Percentiles rank a stretch among this genome's conserved stretches.
Conservation (phyloP, 2,888 invertebrate species). For the Heteromyza rotundicornis region DNA sequence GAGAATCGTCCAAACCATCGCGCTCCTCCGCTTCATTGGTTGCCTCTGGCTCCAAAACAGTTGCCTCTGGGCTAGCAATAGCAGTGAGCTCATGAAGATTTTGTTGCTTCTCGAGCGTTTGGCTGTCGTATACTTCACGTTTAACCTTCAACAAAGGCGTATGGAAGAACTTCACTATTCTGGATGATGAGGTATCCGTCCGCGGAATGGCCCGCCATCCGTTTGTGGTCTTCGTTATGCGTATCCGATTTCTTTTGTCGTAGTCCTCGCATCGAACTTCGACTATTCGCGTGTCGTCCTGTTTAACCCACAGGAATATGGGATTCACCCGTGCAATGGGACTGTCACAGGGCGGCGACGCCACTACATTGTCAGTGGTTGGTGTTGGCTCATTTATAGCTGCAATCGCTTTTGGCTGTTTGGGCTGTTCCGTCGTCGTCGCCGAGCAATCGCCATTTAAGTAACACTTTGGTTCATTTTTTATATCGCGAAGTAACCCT, state of each 20-base stretch:
- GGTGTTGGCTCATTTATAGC: slow-evolving; percentile 4
- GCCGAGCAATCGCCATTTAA: slow-evolving; percentile 21
- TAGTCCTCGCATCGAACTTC: slow-evolving; percentile 88
- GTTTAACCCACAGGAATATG: slow-evolving; percentile 85
- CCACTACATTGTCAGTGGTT: slow-evolving; percentile 5
- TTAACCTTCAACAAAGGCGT: slow-evolving; percentile 62
- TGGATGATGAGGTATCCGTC: slow-evolving; percentile 66
- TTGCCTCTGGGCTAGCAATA: slow-evolving; percentile 23
- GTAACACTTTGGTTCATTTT: slow-evolving; percentile 55
- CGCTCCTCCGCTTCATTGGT: slow-evolving; percentile 27
- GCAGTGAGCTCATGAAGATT: slow-evolving; percentile 12
- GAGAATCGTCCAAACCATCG: too few species aligned
- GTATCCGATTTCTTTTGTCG: slow-evolving; percentile 83
- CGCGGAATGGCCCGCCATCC: slow-evolving; percentile 86
- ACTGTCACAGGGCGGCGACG: background rate
- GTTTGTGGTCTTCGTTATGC: slow-evolving; percentile 78
- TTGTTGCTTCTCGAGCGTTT: slow-evolving; percentile 25
- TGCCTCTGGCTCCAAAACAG: slow-evolving; percentile 30
- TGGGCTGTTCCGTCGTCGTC: background rate
- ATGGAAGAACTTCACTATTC: slow-evolving; percentile 56
- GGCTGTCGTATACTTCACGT: slow-evolving; percentile 46
- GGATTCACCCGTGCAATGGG: slow-evolving; percentile 66
- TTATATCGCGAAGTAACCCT: slow-evolving; percentile 47
- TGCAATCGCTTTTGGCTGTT: slow-evolving; percentile 24
- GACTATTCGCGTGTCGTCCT: slow-evolving; percentile 79